Conservation (phyloP, 2,888 invertebrate genomes). For the Callimorpha dominula region DNA sequence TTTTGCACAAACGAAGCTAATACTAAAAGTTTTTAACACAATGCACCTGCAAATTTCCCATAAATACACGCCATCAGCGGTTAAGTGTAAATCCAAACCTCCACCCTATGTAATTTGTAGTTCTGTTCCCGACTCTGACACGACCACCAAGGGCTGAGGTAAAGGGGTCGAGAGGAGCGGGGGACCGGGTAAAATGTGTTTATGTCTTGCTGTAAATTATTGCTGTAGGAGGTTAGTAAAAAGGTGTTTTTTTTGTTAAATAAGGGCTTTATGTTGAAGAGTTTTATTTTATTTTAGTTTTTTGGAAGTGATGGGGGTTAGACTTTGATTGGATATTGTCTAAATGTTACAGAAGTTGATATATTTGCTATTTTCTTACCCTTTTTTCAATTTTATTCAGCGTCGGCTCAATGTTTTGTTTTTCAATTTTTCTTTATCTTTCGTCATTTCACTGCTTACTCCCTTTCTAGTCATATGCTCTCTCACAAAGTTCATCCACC, state of each 20-base stretch:
- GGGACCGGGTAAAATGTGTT: slow-evolving; percentile 42
- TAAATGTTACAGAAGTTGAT: background rate
- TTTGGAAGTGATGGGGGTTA: background rate
- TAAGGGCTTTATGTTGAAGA: slow-evolving; percentile 6
- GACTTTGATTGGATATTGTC: background rate
- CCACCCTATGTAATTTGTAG: slow-evolving; percentile 21
- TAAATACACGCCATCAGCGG: background rate
- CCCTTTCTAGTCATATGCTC: background rate
- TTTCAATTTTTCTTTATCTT: background rate
- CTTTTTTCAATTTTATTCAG: background rate
- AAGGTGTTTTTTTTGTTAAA: slow-evolving; percentile 36
- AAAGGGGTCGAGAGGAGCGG: background rate
- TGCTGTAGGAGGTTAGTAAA: slow-evolving; percentile 31
- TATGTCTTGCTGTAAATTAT: slow-evolving; percentile 44
- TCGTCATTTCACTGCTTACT: background rate
- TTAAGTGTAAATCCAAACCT: slow-evolving; percentile 36
- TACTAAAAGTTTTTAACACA: background rate
- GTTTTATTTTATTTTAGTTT: slow-evolving; percentile 18
- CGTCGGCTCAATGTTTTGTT: background rate
- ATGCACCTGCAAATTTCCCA: background rate
- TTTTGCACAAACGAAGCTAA: background rate
- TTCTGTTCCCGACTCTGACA: slow-evolving; percentile 15
- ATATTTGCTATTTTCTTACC: background rate
- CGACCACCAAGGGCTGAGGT: background rate
- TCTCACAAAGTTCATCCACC: background rate